phyloP scores from a whole-genome alignment of 2,888 invertebrate species.

The Caenorhabditis uteleia region DNA sequence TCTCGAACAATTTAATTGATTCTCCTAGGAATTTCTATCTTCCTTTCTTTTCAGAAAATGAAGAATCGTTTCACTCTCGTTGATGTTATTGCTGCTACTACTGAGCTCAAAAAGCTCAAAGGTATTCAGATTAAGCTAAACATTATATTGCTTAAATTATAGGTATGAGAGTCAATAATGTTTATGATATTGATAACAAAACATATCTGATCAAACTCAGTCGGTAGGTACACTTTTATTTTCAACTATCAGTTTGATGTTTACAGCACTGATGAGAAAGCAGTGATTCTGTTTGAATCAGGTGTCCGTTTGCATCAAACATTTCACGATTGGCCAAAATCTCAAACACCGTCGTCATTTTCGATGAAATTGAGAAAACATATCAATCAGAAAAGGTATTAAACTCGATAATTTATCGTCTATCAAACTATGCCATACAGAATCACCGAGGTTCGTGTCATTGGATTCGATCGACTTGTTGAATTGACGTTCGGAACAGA shows the following conservation, averaged over 20 bases:
- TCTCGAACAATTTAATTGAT: no score
- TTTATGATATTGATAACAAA: constrained; percentile 95
- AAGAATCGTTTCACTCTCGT: constrained; percentile 90
- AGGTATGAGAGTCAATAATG: constrained; percentile 92
- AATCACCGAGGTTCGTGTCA: constrained; percentile 73
- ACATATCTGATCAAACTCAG: constrained; percentile 85
- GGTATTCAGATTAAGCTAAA: constrained; percentile 30
- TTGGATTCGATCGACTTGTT: constrained; percentile 91
- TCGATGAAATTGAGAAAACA: constrained; percentile 96
- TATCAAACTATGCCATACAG: no score
- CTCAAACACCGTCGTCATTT: constrained; percentile 77
- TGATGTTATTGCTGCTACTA: constrained; percentile 87
- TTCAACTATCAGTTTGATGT: constrained; percentile 6
- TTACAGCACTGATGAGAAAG: constrained; percentile 86
- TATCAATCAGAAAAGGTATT: constrained; percentile 84
- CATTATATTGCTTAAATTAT: no score
- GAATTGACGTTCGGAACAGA: constrained; percentile 91
- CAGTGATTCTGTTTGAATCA: constrained; percentile 87
- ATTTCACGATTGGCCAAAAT: constrained; percentile 97
- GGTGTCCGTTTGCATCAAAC: constrained; percentile 92
- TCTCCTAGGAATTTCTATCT: neutral
- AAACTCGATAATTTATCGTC: neutral
- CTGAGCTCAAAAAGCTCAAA: constrained; percentile 76
- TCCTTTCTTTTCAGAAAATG: constrained; percentile 75
- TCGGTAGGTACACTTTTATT: constrained; percentile 70